phyloP scores from a whole-genome alignment of 2,113 vertebrate species.

The Stomatorhinus ivindoensis region DNA sequence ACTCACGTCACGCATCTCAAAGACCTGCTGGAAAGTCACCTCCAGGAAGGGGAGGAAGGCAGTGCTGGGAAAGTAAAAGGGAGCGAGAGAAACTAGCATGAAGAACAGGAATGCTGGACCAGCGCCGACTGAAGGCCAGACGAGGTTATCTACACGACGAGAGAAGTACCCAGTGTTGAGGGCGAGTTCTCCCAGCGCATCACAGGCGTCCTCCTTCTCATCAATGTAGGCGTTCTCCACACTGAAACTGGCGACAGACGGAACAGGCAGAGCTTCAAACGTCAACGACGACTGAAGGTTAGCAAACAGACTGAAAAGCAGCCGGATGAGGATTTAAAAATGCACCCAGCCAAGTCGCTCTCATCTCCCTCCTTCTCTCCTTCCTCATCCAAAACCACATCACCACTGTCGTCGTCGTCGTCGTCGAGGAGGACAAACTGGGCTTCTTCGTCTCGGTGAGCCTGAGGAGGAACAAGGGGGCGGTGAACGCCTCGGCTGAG shows the following conservation, averaged over 20 bases:
- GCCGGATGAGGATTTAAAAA: neutral
- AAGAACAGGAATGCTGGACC: neutral
- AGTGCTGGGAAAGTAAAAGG: slow-evolving; percentile 41
- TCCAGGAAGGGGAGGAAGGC: slow-evolving; percentile 77
- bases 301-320: neutral
- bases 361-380: slow-evolving; percentile 50
- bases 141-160: neutral
- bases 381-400: slow-evolving; percentile 57
- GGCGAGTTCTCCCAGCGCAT: slow-evolving; percentile 74
- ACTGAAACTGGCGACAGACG: neutral
- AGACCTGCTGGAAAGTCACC: slow-evolving; percentile 71
- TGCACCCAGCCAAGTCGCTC: slow-evolving; percentile 64
- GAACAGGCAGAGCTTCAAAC: neutral
- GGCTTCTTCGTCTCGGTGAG: slow-evolving; percentile 64
- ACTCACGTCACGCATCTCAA: slow-evolving; percentile 69
- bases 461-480: slow-evolving; percentile 32
- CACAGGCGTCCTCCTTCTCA: slow-evolving; percentile 79
- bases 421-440: slow-evolving; percentile 74
- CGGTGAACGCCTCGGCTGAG: neutral
- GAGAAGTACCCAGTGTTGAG: slow-evolving; percentile 62
- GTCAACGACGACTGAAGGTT: neutral
- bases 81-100: neutral
- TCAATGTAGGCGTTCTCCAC: slow-evolving; percentile 69
- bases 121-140: neutral
- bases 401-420: slow-evolving; percentile 54